phyloP scores from a whole-genome alignment of 2,113 vertebrate genomes.

The Pavo muticus region DNA sequence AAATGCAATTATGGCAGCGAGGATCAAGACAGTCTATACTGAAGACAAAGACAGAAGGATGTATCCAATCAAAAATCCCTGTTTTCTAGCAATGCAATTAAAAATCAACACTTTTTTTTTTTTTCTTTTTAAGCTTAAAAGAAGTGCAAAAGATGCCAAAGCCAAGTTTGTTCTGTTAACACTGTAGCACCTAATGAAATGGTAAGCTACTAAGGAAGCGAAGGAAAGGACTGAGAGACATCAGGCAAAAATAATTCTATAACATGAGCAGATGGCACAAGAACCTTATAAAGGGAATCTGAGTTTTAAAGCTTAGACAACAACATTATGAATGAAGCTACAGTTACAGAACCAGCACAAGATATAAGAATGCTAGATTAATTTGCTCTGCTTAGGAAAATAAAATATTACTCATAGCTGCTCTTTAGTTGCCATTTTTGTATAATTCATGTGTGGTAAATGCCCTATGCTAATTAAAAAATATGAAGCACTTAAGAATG shows the following conservation, averaged over 20 bases:
- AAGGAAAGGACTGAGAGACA: background rate
- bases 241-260: slow-evolving; percentile 12
- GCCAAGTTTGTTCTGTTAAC: background rate
- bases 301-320: slow-evolving; percentile 12
- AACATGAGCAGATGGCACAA: slow-evolving; percentile 6
- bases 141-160: background rate
- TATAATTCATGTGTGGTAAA: background rate
- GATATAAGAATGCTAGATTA: background rate
- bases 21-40: background rate
- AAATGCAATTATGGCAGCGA: background rate
- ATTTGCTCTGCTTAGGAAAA: background rate
- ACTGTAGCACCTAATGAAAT: background rate
- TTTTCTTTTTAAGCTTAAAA: background rate
- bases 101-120: background rate
- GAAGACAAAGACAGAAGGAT: background rate
- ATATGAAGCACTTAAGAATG: background rate
- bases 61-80: background rate
- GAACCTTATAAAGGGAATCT: background rate
- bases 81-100: background rate
- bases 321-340: background rate
- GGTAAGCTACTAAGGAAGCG: background rate
- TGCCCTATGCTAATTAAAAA: background rate
- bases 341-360: background rate
- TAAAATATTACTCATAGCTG: background rate
- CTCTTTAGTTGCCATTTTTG: background rate